phyloP scores from a whole-genome alignment of 2,888 invertebrate species.

The Tineola bisselliella region DNA sequence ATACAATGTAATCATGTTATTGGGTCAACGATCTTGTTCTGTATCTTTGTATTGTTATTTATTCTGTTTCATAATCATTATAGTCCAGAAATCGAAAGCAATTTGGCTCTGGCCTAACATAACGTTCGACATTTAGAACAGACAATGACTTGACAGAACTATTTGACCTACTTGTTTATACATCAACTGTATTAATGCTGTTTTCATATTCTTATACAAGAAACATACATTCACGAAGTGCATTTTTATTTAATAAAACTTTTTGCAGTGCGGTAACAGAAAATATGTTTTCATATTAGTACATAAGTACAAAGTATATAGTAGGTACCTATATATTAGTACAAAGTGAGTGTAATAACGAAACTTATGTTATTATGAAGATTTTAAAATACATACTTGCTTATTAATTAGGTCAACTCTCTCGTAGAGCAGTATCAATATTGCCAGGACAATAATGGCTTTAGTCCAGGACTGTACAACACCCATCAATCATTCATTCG shows the following conservation, averaged over 20 bases:
- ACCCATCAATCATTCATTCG: slow-evolving; percentile 44
- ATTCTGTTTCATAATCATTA: slow-evolving; percentile 12
- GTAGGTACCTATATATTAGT: too few species aligned
- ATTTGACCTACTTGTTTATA: slow-evolving; percentile 41
- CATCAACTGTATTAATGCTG: neutral
- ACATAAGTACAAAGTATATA: too few species aligned
- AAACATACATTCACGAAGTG: too few species aligned
- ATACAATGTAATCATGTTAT: slow-evolving; percentile 1
- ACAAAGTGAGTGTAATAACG: too few species aligned
- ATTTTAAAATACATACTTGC: too few species aligned
- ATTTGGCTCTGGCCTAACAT: slow-evolving; percentile 40
- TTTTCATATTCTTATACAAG: slow-evolving; percentile 25
- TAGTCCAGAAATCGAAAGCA: slow-evolving; percentile 17
- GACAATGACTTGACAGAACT: slow-evolving; percentile 45
- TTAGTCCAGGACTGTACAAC: neutral
- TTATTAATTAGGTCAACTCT: neutral
- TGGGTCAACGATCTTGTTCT: neutral
- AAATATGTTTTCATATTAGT: too few species aligned
- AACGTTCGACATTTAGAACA: slow-evolving; percentile 31
- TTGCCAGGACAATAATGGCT: neutral
- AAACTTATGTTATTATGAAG: too few species aligned
- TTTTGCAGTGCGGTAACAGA: neutral
- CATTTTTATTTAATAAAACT: neutral
- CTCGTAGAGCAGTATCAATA: neutral
- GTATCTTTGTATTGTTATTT: neutral